phyloP scores from a whole-genome alignment of 2,797 vertebrate species.

The Crocidura indochinensis region DNA sequence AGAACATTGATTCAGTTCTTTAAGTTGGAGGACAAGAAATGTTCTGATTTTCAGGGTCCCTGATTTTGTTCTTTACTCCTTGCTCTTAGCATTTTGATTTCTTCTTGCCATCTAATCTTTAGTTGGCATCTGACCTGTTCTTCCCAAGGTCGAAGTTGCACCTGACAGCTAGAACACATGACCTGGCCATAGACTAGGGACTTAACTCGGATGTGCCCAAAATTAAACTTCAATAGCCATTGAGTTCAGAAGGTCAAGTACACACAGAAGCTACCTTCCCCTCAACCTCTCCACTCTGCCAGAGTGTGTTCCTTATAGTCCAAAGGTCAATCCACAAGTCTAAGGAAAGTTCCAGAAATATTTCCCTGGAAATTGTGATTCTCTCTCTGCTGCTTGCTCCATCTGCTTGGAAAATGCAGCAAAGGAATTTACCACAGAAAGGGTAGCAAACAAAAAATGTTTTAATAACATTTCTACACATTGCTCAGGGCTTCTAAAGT shows the following conservation, averaged over 20 bases:
- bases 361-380: slow-evolving; percentile 72
- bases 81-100: background rate
- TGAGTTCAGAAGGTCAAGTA: background rate
- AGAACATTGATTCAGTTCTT: background rate
- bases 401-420: slow-evolving; percentile 71
- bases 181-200: background rate
- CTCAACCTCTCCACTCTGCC: slow-evolving; percentile 17
- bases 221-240: background rate
- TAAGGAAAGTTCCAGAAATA: slow-evolving; percentile 71
- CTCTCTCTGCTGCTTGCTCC: slow-evolving; percentile 63
- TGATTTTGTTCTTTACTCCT: background rate
- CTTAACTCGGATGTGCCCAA: background rate
- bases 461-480: slow-evolving; percentile 85
- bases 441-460: slow-evolving; percentile 83
- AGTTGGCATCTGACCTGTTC: background rate
- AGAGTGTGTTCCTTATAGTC: slow-evolving; percentile 39
- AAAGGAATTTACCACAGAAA: slow-evolving; percentile 84
- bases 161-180: background rate
- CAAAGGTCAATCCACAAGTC: slow-evolving; percentile 64
- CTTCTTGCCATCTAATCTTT: background rate
- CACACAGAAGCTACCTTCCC: background rate
- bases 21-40: background rate
- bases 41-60: background rate
- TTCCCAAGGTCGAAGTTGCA: background rate
- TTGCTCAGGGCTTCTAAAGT: slow-evolving; percentile 79